Conservation (phyloP, 2,113 vertebrate species). For the Silurus meridionalis region DNA sequence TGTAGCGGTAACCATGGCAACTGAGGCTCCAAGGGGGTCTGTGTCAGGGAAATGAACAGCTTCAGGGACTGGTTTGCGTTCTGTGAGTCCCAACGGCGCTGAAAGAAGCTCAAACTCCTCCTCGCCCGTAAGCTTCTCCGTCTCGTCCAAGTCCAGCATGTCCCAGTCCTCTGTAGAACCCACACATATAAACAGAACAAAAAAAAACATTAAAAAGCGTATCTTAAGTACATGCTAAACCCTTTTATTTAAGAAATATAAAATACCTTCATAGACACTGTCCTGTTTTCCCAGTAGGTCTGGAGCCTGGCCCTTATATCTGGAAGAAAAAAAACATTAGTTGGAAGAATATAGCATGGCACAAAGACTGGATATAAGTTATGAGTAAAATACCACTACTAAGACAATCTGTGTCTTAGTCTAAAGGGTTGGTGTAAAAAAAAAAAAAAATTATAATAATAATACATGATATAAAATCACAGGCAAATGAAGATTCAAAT, state of each 20-base stretch:
- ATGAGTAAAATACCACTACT: background rate
- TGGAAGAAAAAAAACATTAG: constrained; percentile 49
- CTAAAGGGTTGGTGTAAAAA: too few relatives aligned
- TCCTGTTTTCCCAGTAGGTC: constrained; percentile 98
- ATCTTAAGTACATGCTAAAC: too few relatives aligned
- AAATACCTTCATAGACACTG: constrained; percentile 95
- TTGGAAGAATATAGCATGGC: background rate
- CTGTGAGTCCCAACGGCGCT: constrained; percentile 88
- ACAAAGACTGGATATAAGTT: background rate
- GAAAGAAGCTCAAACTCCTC: constrained; percentile 95
- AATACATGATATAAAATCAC: background rate
- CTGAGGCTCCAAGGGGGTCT: constrained; percentile 90
- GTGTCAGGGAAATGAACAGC: constrained; percentile 95
- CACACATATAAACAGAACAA: constrained; percentile 17
- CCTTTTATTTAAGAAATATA: background rate
- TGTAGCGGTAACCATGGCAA: constrained; percentile 97
- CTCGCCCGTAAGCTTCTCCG: constrained; percentile 92
- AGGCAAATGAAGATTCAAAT: background rate
- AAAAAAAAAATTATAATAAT: background rate
- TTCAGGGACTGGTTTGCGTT: constrained; percentile 87
- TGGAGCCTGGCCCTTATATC: constrained; percentile 95
- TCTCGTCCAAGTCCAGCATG: constrained; percentile 94
- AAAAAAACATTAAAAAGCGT: too few relatives aligned
- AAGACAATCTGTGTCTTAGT: too few relatives aligned
- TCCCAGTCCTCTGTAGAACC: constrained; percentile 92